These are phyloP conservation scores for Portunus trituberculatus DNA, from an alignment of 1,140 invertebrate species.

Conservation along the genomic window DNA sequence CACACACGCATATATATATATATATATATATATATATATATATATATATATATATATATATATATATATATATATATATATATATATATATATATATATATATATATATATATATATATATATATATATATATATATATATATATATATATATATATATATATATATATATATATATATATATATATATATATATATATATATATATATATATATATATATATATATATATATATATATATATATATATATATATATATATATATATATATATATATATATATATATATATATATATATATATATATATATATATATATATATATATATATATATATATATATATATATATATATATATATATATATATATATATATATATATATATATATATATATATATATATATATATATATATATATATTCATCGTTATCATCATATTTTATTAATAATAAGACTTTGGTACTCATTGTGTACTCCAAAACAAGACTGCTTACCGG, in stretches of 20 bases:
- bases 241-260: conserved; percentile 26
- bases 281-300: conserved; percentile 38
- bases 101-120: conserved; percentile 13
- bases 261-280: conserved; percentile 44
- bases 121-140: conserved; percentile 31
- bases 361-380: conserved; percentile 62
- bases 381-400: conserved; percentile 56
- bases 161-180: conserved; percentile 41
- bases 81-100: conserved; percentile 38
- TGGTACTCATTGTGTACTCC: too few species aligned
- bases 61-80: conserved; percentile 31
- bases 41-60: not conserved
- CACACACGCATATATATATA: too few species aligned
- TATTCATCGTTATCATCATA: not conserved
- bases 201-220: conserved; percentile 16
- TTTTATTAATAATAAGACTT: not conserved
- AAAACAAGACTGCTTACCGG: not conserved
- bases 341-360: conserved; percentile 52
- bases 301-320: not conserved
- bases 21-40: not conserved
- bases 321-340: not conserved
- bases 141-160: conserved; percentile 8
- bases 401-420: conserved; percentile 31
- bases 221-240: conserved; percentile 32
- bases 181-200: conserved; percentile 45